Percentiles rank a stretch among this genome's conserved stretches.
These are phyloP conservation scores for Popillia japonica DNA, from an alignment of 1,140 invertebrate genomes.

Conservation along the genomic window DNA sequence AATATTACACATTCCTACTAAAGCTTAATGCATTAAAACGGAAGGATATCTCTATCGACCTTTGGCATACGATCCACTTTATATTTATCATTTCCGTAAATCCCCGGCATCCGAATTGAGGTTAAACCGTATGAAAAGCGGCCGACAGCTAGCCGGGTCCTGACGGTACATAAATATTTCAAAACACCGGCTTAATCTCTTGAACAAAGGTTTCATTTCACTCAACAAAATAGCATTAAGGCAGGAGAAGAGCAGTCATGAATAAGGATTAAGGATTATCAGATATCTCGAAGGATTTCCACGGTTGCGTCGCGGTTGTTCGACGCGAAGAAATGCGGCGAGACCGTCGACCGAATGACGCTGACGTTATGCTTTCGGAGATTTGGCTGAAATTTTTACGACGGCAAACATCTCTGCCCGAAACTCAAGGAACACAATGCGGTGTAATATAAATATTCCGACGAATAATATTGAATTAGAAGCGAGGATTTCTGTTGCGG, in stretches of 20 bases:
- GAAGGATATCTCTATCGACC: too few relatives aligned
- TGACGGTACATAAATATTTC: constrained; percentile 19
- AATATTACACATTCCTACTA: too few relatives aligned
- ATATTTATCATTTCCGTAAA: too few relatives aligned
- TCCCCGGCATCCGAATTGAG: background rate
- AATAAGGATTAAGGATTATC: constrained; percentile 31
- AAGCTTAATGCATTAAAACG: too few relatives aligned
- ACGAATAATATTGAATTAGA: constrained; percentile 6
- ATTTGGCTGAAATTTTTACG: background rate
- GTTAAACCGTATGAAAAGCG: background rate
- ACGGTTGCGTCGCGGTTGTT: background rate
- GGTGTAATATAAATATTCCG: background rate
- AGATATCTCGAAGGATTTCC: constrained; percentile 7
- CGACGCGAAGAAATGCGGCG: background rate
- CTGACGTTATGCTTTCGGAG: background rate
- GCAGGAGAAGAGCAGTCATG: background rate
- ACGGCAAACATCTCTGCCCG: background rate
- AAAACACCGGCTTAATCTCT: constrained; percentile 19
- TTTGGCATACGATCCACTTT: too few relatives aligned
- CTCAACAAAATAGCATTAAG: constrained; percentile 30
- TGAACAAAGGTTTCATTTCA: constrained; percentile 28
- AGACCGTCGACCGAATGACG: background rate
- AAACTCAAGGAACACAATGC: background rate
- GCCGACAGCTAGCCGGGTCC: background rate
- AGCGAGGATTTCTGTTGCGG: background rate